A percentile compares a stretch with the other conserved stretches of the same genome.
phyloP scores from a whole-genome alignment of 2,888 invertebrate species.

The Eremobia ochroleuca region DNA sequence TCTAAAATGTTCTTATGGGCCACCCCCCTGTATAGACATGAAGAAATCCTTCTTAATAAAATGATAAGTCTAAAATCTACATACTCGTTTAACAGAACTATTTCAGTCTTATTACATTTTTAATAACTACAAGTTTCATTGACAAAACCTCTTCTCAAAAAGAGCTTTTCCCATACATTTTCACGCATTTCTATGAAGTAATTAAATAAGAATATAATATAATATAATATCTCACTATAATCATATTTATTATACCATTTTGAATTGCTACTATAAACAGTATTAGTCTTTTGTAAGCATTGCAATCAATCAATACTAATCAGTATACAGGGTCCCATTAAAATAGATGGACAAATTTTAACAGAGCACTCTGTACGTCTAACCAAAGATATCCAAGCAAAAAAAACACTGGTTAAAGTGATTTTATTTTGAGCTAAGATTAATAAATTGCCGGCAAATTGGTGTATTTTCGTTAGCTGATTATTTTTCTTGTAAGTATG shows the following conservation, averaged over 20 bases:
- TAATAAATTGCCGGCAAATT: no score
- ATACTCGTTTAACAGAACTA: slow-evolving; percentile 15
- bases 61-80: slow-evolving; percentile 5
- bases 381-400: no score
- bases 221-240: slow-evolving; percentile 20
- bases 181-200: not conserved
- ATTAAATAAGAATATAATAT: not conserved
- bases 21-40: no score
- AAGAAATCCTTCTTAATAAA: not conserved
- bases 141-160: not conserved
- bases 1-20: no score
- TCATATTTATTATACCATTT: not conserved
- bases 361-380: no score
- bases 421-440: no score
- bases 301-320: not conserved
- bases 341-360: no score
- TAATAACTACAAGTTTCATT: not conserved
- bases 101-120: slow-evolving; percentile 38
- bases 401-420: no score
- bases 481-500: no score
- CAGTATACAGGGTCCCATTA: no score
- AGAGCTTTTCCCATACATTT: not conserved
- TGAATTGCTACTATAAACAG: not conserved
- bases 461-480: no score
- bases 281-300: not conserved